Evolutionary conservation across 2,888 invertebrate species (phyloP).

Genomic region (Phengaris alcon): DNA sequence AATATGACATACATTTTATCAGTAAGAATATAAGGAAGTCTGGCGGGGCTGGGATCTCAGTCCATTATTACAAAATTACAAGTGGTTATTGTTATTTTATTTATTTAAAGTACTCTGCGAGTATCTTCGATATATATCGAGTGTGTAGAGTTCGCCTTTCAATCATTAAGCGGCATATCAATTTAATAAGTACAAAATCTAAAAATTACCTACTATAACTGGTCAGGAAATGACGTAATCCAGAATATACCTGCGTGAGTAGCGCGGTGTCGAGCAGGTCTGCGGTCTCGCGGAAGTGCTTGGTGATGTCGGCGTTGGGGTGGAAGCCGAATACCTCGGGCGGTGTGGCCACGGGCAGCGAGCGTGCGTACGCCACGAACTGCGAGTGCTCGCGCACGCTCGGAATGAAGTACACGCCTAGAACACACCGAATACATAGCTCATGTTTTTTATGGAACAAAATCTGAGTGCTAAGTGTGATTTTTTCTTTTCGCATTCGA

Average conservation of each 20-base stretch:
- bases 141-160: too few species aligned
- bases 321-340: slow-evolving; percentile 96
- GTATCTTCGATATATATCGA: too few species aligned
- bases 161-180: too few species aligned
- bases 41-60: too few species aligned
- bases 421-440: not conserved
- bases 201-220: not conserved
- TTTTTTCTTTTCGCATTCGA: too few species aligned
- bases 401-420: slow-evolving; percentile 86
- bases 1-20: too few species aligned
- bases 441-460: not conserved
- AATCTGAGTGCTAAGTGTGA: too few species aligned
- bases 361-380: slow-evolving; percentile 82
- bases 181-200: not conserved
- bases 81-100: too few species aligned
- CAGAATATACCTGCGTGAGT: slow-evolving; percentile 82
- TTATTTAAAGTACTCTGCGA: not conserved
- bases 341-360: slow-evolving; percentile 86
- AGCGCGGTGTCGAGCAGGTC: slow-evolving; percentile 86
- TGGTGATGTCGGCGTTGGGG: slow-evolving; percentile 94
- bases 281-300: slow-evolving; percentile 92
- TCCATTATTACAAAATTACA: too few species aligned
- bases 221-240: too few species aligned
- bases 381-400: slow-evolving; percentile 85
- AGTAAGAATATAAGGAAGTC: too few species aligned